Conservation (phyloP, 1,140 invertebrate genomes). For the Aphaenogaster ashmeadi region DNA sequence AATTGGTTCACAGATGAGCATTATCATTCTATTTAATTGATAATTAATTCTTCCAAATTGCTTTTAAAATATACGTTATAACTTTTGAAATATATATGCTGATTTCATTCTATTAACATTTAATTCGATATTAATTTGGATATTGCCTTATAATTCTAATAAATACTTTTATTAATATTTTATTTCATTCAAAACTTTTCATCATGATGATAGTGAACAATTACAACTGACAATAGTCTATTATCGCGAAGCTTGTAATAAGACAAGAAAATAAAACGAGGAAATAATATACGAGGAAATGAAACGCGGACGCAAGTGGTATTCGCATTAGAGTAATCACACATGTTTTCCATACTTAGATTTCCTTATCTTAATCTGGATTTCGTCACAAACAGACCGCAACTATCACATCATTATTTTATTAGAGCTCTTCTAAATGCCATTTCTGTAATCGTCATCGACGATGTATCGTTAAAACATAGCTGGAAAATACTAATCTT, state of each 20-base stretch:
- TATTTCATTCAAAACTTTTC: background rate
- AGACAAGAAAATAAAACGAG: background rate
- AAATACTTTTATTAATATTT: slow-evolving; percentile 5
- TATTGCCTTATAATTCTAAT: background rate
- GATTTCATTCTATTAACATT: background rate
- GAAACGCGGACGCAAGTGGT: no score
- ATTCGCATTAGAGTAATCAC: slow-evolving; percentile 7
- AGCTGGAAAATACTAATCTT: background rate
- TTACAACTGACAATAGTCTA: background rate
- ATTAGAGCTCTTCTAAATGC: background rate
- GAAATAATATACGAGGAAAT: background rate
- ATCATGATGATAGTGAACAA: background rate
- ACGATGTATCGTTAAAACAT: background rate
- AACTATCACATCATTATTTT: background rate
- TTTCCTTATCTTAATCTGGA: background rate
- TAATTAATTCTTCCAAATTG: background rate
- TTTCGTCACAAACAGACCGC: background rate
- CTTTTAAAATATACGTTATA: background rate
- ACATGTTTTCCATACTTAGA: background rate
- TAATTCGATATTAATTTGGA: background rate
- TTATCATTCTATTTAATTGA: background rate
- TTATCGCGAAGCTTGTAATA: background rate
- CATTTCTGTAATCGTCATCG: background rate
- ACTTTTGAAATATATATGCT: background rate
- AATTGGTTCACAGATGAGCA: background rate